phyloP scores from a whole-genome alignment of 2,888 invertebrate genomes.

The Eugnorisma glareosa region DNA sequence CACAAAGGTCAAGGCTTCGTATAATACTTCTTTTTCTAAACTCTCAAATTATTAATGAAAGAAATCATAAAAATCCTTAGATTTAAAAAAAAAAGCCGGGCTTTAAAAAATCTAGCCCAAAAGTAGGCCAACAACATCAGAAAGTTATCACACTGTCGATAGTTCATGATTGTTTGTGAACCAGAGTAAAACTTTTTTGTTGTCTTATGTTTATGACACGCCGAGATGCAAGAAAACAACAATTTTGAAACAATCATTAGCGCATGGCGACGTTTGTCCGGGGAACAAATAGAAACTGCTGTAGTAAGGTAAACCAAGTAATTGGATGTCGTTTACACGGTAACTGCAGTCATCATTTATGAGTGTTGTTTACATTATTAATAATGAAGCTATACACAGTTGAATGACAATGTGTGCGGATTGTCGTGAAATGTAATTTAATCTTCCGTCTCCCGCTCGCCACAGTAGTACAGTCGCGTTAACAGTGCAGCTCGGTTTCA shows the following conservation, averaged over 20 bases:
- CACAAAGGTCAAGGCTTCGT: slow-evolving; percentile 61
- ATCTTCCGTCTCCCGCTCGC: slow-evolving; percentile 52
- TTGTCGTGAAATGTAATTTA: slow-evolving; percentile 65
- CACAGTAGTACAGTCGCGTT: slow-evolving; percentile 31
- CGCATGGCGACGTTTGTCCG: slow-evolving; percentile 87
- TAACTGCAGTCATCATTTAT: slow-evolving; percentile 60
- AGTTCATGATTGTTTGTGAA: slow-evolving; percentile 47
- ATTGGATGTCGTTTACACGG: slow-evolving; percentile 58
- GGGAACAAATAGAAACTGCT: slow-evolving; percentile 80
- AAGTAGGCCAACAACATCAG: background rate
- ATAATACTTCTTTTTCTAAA: slow-evolving; percentile 51
- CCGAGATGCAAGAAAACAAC: slow-evolving; percentile 84
- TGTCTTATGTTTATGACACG: slow-evolving; percentile 70
- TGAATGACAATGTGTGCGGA: slow-evolving; percentile 60
- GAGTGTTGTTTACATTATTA: slow-evolving; percentile 75
- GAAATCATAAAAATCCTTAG: slow-evolving; percentile 25
- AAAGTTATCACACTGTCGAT: slow-evolving; percentile 9
- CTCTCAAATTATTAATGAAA: slow-evolving; percentile 37
- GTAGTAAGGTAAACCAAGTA: slow-evolving; percentile 79
- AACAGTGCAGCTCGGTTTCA: slow-evolving; percentile 34
- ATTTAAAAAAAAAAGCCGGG: background rate
- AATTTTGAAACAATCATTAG: slow-evolving; percentile 86
- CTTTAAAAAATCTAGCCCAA: background rate
- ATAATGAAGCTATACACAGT: slow-evolving; percentile 60
- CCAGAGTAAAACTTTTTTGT: slow-evolving; percentile 78